Base-by-base conservation (phyloP, 1,140 invertebrate species). In the Trissolcus basalis region DNA sequence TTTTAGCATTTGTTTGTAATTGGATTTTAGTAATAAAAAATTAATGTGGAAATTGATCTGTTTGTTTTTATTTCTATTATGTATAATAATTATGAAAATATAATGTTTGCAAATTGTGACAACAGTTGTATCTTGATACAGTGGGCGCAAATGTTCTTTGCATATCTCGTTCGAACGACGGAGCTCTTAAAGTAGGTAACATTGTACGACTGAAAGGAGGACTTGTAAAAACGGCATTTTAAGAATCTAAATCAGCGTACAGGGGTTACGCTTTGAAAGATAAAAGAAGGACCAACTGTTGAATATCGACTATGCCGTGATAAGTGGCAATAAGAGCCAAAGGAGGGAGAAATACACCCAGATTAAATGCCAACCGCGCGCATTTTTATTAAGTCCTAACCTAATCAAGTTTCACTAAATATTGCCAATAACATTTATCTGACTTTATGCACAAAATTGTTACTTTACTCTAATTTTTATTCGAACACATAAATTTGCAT, bases 281-380 rank as follows among this genome's bases (percentile, higher is more conserved):
- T 87, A 89, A 86, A 89, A 89, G 85, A 87, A 89, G 75, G 85
- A 85, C 87, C 87, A 89, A 89, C 87, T 89, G 87, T 88, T 88
- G 87, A 89, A 86, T 85, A 87, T 86, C 82, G 80, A 79, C 77
- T 75, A 76, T 50, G 63, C 63, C 65, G 70, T 79, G 79, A 80
- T 81, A 81, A 83, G 77, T 80, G 77, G 77, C 69, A 64, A 61
- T 47, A 56, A 73, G 70, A 59, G 67, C 43, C 45, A 58, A 51
- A 74, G 13, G 50, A 71, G 60, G 53, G 70, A 51, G 59, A 43
- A 41, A 54, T 45, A 39, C 49, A 56, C 48, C 58, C 50, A 48
- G 41, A 79, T 56, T 61, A 44, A 56, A 36, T 54, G 32, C 43
- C 43, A 27, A 68, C 19, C 6, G 19, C 6, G 19, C 19, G 51